phyloP scores from a whole-genome alignment of 2,888 invertebrate genomes.

The Litoditis marina region DNA sequence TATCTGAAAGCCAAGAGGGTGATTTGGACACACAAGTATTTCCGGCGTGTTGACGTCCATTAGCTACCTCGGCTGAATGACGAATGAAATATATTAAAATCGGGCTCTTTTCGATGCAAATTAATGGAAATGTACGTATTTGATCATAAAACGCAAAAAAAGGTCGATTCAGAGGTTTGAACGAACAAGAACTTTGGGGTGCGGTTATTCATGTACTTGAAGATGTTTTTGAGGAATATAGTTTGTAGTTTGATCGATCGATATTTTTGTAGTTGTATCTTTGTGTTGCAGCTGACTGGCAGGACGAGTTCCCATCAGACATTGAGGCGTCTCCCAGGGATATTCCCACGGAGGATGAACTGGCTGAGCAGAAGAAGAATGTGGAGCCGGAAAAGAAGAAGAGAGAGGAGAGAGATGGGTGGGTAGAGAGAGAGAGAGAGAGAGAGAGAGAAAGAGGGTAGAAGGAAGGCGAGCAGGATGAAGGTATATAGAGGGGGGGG shows the following conservation, averaged over 20 bases:
- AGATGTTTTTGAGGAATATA: not conserved
- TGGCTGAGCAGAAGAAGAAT: slow-evolving; percentile 74
- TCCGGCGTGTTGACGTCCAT: too few relatives aligned
- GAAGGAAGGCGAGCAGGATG: slow-evolving; percentile 79
- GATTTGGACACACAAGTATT: not conserved
- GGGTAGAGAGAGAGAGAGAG: too few relatives aligned
- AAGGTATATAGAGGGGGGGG: too few relatives aligned
- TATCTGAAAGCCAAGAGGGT: not conserved
- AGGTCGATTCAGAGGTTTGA: too few relatives aligned
- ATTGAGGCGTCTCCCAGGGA: slow-evolving; percentile 45
- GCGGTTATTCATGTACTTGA: too few relatives aligned
- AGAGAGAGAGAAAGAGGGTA: slow-evolving; percentile 94
- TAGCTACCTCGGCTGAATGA: too few relatives aligned
- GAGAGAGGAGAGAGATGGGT: slow-evolving; percentile 43
- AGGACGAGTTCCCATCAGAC: slow-evolving; percentile 59
- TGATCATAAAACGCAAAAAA: too few relatives aligned
- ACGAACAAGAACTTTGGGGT: too few relatives aligned
- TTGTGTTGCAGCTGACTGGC: slow-evolving; percentile 53
- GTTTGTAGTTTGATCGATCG: not conserved
- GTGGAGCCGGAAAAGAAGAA: slow-evolving; percentile 66
- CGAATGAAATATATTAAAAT: too few relatives aligned
- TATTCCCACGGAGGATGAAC: slow-evolving; percentile 16
- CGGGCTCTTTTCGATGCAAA: too few relatives aligned
- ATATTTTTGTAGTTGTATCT: not conserved
- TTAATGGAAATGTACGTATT: too few relatives aligned